Conservation (phyloP, 2,797 vertebrate species). For the Orientallactaga sibirica region DNA sequence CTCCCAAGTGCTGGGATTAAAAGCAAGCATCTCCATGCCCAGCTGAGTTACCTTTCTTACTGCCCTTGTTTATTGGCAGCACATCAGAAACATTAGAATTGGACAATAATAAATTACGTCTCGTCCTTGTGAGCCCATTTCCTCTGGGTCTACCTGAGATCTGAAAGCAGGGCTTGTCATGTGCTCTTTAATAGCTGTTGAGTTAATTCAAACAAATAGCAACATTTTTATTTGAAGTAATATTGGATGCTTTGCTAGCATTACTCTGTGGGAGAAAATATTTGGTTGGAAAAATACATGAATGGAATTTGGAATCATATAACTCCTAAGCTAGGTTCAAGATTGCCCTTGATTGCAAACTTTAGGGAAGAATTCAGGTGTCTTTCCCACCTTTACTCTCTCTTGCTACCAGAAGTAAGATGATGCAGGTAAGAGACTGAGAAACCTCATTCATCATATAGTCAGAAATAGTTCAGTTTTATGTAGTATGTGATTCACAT, state of each 20-base stretch:
- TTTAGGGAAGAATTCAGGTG: neutral
- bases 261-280: neutral
- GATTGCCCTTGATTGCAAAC: neutral
- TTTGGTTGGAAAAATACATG: neutral
- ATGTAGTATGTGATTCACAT: neutral
- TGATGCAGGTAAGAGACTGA: neutral
- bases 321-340: neutral
- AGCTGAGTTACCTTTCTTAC: neutral
- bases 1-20: too few species aligned
- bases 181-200: neutral
- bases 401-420: neutral
- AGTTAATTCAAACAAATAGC: conserved; percentile 6
- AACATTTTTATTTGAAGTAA: neutral
- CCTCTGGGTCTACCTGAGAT: neutral
- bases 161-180: neutral
- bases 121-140: neutral
- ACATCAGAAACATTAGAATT: neutral
- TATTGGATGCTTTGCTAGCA: neutral
- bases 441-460: neutral
- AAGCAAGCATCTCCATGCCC: too few species aligned
- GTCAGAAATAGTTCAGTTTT: neutral
- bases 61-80: conserved; percentile 1
- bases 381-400: neutral
- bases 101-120: neutral
- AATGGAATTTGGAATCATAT: neutral